phyloP scores from a whole-genome alignment of 2,888 invertebrate genomes.

The Melinaea menophilus region DNA sequence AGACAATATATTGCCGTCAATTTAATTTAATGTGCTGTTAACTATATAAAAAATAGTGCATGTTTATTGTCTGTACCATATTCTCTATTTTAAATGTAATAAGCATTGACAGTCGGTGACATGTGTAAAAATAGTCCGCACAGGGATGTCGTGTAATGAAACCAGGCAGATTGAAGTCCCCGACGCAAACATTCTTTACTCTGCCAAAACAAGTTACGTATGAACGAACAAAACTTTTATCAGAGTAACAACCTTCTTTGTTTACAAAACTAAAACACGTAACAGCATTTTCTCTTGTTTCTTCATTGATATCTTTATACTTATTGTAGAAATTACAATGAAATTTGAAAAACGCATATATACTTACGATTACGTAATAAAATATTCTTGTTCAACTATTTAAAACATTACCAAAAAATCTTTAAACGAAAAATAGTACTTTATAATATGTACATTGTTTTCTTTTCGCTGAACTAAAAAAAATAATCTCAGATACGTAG shows the following conservation, averaged over 20 bases:
- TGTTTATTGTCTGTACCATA: too few relatives aligned
- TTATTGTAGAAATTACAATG: too few relatives aligned
- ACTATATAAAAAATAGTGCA: too few relatives aligned
- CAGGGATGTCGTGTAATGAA: constrained; percentile 27
- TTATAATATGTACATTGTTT: not conserved
- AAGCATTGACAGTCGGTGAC: not conserved
- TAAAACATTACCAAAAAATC: too few relatives aligned
- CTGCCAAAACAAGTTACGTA: constrained; percentile 24
- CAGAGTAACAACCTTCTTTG: constrained; percentile 24
- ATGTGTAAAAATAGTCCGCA: not conserved
- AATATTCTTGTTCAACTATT: too few relatives aligned
- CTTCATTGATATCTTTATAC: not conserved
- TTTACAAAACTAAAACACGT: constrained; percentile 21
- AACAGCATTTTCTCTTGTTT: not conserved
- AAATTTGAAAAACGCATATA: too few relatives aligned
- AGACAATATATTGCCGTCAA: too few relatives aligned
- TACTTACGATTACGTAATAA: too few relatives aligned
- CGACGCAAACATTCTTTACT: constrained; percentile 22
- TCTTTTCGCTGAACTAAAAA: constrained; percentile 38
- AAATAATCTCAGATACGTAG: constrained; percentile 48
- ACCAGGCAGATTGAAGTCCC: constrained; percentile 19
- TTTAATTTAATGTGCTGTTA: too few relatives aligned
- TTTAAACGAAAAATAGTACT: not conserved
- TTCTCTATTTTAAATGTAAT: not conserved
- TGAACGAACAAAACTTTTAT: constrained; percentile 26